Base-by-base conservation (phyloP, 2,113 vertebrate genomes). In the Aegithalos caudatus region DNA sequence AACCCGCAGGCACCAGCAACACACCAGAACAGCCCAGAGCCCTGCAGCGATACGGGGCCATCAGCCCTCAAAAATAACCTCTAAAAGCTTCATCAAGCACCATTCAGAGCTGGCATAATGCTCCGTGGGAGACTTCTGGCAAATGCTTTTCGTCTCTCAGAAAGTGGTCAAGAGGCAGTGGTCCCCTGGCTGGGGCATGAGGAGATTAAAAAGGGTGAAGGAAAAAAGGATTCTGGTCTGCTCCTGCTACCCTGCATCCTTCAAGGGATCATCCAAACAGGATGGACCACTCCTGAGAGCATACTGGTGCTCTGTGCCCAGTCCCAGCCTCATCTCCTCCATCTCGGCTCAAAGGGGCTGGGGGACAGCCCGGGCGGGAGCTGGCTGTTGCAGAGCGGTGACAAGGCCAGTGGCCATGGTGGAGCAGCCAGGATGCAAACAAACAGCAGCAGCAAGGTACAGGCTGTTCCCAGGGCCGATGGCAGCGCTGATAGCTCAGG, bases 381-480 rank as follows among this genome's bases (percentile, higher is more conserved):
- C 48, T 42, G 73, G 38, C 71, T 79, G 66, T 50, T 10, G 5
- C 2, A 2, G 79, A 65, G 53, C 5, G 0, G 53, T 40, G 18
- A 65, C 33, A 13, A 72, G 70, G 54, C 56, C 1, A 2, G 28
- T 62, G 80, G 78, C 91, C 14, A 22, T 81, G 81, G 57, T 22
- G 38, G 83, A 87, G 83, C 3, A 0, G 50, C 48, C 9, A 2
- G 40, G 64, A 66, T 76, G 73, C 77, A 81, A 93, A 88, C 86
- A 95, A 95, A 92, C 88, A 92, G 60, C 18, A 1, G 70, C 72
- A 45, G 73, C 38, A 85, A 66, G 61, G 96, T 81, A 97, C 95
- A 90, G 71, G 13, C 28, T 95, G 96, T 96, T 94, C 97, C 66
- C 5, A 0, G 53, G 73, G 58, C 78, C 27, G 81, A 92, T 91